phyloP scores from a whole-genome alignment of 2,113 vertebrate genomes.

The Dipodomys merriami region DNA sequence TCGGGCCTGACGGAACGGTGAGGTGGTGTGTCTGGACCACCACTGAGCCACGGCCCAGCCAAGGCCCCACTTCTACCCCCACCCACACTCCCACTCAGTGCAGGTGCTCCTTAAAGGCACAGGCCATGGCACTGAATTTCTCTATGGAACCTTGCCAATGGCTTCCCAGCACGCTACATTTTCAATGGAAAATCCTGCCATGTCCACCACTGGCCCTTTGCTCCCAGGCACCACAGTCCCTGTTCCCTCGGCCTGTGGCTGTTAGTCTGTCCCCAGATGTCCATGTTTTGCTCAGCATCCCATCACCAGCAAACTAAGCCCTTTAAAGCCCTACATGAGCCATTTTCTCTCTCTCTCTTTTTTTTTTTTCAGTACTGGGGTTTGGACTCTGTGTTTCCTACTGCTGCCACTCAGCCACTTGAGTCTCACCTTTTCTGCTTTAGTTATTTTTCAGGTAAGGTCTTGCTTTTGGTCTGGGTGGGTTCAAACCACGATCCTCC shows the following conservation, averaged over 20 bases:
- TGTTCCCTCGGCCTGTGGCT: background rate
- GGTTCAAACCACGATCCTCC: too few relatives aligned
- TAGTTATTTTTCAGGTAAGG: too few relatives aligned
- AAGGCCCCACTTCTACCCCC: too few relatives aligned
- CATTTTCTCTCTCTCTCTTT: too few relatives aligned
- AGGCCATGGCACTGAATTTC: background rate
- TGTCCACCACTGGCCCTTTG: background rate
- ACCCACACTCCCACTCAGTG: too few relatives aligned
- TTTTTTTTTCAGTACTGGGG: too few relatives aligned
- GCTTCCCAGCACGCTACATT: background rate
- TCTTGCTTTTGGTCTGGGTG: too few relatives aligned
- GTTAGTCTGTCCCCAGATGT: too few relatives aligned
- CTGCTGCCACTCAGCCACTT: too few relatives aligned
- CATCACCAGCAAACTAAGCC: background rate
- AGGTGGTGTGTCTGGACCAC: fast-evolving
- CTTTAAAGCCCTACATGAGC: too few relatives aligned
- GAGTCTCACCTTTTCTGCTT: too few relatives aligned
- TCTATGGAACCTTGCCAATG: background rate
- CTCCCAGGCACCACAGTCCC: background rate
- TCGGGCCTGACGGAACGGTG: background rate
- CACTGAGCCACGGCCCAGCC: background rate
- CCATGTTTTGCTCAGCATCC: background rate
- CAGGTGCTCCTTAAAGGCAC: background rate
- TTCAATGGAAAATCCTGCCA: background rate
- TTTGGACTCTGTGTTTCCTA: too few relatives aligned